These are phyloP conservation scores for Proctacanthus coquilletti DNA, from an alignment of 1,140 invertebrate genomes.

Conservation along the genomic window DNA sequence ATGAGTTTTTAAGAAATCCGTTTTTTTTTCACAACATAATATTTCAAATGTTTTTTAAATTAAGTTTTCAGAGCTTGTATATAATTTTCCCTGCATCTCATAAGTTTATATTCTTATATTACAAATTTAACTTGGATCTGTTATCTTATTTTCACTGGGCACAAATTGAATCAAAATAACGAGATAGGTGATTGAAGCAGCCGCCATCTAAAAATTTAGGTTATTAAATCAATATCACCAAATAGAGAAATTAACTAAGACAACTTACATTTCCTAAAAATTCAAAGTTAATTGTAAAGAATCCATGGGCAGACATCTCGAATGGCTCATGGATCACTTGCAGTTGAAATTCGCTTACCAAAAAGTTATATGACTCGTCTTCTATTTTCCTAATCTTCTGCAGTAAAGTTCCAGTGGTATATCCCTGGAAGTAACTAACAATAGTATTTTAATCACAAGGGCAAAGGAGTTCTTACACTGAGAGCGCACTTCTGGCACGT, in stretches of 20 bases:
- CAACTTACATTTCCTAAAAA: neutral
- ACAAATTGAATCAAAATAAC: neutral
- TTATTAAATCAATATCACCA: neutral
- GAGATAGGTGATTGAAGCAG: neutral
- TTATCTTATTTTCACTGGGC: neutral
- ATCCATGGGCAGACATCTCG: neutral
- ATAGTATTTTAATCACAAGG: too few species aligned
- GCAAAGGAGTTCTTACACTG: too few species aligned
- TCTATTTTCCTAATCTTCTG: neutral
- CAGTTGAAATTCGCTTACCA: neutral
- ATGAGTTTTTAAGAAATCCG: too few species aligned
- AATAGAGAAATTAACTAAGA: neutral
- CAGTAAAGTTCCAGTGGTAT: neutral
- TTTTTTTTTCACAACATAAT: too few species aligned
- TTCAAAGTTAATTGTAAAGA: neutral
- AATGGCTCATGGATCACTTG: neutral
- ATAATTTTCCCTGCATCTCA: too few species aligned
- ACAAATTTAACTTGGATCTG: too few species aligned
- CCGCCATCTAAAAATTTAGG: neutral
- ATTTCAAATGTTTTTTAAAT: too few species aligned
- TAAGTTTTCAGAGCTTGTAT: too few species aligned
- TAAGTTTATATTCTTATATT: too few species aligned
- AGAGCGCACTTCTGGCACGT: neutral
- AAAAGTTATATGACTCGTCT: neutral
- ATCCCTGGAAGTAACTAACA: neutral